Evolutionary conservation across 2,888 invertebrate species (phyloP).

Genomic region (Emmelina monodactyla): DNA sequence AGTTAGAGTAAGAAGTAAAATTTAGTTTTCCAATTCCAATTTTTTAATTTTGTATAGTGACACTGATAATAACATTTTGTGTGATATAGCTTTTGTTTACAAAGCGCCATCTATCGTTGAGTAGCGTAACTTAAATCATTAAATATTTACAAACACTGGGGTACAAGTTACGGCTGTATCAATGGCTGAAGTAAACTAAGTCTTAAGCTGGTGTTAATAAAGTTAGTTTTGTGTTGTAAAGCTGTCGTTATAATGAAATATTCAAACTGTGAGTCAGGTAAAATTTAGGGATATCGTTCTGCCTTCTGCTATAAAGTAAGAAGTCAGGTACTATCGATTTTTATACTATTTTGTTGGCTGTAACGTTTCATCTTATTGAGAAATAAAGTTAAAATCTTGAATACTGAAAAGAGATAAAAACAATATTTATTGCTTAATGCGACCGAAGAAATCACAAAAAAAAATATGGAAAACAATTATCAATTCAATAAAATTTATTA

Average conservation of each 20-base stretch:
- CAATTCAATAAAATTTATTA: too few relatives aligned
- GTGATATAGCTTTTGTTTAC: neutral
- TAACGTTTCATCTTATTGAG: too few relatives aligned
- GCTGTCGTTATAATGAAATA: neutral
- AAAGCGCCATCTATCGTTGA: constrained; percentile 23
- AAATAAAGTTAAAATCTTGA: too few relatives aligned
- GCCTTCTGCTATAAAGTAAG: neutral
- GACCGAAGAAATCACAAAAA: too few relatives aligned
- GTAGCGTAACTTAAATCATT: constrained; percentile 22
- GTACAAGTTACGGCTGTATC: too few relatives aligned
- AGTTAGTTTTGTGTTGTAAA: neutral
- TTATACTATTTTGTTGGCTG: too few relatives aligned
- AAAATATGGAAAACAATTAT: too few relatives aligned
- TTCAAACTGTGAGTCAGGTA: neutral
- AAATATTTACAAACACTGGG: constrained; percentile 34
- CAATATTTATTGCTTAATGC: too few relatives aligned
- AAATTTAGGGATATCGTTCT: neutral
- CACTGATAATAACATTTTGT: neutral
- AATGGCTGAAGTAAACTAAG: too few relatives aligned
- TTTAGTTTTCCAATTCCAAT: neutral
- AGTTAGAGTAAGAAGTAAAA: neutral
- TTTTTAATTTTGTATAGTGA: neutral
- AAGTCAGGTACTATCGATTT: neutral
- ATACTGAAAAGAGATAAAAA: too few relatives aligned
- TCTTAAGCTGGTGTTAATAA: too few relatives aligned